A percentile compares a stretch with the other conserved stretches of the same genome.
phyloP scores from a whole-genome alignment of 1,140 invertebrate species.

The Bombus vancouverensis region DNA sequence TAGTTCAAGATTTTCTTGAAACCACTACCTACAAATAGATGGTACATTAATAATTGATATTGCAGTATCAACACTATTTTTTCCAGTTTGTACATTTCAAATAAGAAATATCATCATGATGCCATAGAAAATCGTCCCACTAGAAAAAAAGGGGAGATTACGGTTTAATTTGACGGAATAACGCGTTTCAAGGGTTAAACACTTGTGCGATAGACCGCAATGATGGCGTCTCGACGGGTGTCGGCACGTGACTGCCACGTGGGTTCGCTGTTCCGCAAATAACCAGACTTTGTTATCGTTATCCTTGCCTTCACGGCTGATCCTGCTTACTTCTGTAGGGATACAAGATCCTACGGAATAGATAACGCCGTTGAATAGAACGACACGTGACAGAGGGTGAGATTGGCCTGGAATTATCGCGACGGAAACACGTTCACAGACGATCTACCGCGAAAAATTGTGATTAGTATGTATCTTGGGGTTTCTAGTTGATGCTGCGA shows the following conservation, averaged over 20 bases:
- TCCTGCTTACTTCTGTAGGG: neutral
- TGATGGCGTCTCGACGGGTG: slow-evolving; percentile 25
- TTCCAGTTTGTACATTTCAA: too few species aligned
- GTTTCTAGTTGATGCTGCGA: neutral
- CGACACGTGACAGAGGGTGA: slow-evolving; percentile 26
- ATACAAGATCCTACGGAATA: slow-evolving; percentile 7
- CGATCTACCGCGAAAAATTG: slow-evolving; percentile 14
- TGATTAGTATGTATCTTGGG: slow-evolving; percentile 18
- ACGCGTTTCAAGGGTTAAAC: slow-evolving; percentile 50
- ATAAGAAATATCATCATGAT: neutral
- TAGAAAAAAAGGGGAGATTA: slow-evolving; percentile 5
- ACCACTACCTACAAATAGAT: too few species aligned
- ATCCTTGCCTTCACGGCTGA: slow-evolving; percentile 27
- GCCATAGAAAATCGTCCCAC: neutral
- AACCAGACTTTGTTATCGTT: slow-evolving; percentile 49
- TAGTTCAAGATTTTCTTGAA: neutral
- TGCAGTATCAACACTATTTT: too few species aligned
- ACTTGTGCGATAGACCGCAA: slow-evolving; percentile 52
- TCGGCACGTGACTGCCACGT: slow-evolving; percentile 48
- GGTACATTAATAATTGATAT: too few species aligned
- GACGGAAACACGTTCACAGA: slow-evolving; percentile 37
- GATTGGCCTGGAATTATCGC: slow-evolving; percentile 41
- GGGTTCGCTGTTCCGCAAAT: slow-evolving; percentile 34
- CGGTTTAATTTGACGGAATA: slow-evolving; percentile 49
- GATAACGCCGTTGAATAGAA: slow-evolving; percentile 28